These are phyloP conservation scores for Rhingia rostrata DNA, from an alignment of 2,888 invertebrate genomes.

Conservation along the genomic window DNA sequence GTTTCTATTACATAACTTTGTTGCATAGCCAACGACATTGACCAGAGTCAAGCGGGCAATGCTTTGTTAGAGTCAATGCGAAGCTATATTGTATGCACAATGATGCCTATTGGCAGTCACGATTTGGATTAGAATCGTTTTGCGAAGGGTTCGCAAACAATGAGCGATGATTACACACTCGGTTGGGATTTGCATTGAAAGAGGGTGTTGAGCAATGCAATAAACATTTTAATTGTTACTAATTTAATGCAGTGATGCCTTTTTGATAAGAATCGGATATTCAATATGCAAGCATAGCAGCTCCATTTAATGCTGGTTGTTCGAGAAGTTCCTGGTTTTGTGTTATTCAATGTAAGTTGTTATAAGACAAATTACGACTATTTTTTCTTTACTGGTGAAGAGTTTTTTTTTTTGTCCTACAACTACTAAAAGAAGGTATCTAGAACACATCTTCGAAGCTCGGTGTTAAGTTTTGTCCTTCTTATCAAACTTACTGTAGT, in stretches of 20 bases:
- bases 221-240: not conserved
- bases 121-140: conserved; percentile 48
- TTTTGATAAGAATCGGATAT: not conserved
- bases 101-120: conserved; percentile 62
- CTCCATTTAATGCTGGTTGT: not conserved
- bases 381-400: too few relatives aligned
- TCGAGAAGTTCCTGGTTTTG: not conserved
- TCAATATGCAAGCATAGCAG: not conserved
- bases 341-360: too few relatives aligned
- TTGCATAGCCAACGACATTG: conserved; percentile 27
- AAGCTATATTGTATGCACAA: conserved; percentile 35
- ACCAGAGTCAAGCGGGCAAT: not conserved
- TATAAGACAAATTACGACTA: too few relatives aligned
- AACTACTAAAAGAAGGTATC: too few relatives aligned
- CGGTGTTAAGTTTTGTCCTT: too few relatives aligned
- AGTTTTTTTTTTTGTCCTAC: too few relatives aligned
- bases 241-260: conserved; percentile 11
- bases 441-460: too few relatives aligned
- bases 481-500: too few relatives aligned
- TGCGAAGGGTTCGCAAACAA: conserved; percentile 23
- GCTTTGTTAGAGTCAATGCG: not conserved
- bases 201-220: not conserved
- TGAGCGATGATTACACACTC: conserved; percentile 1
- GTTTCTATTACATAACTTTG: conserved; percentile 29
- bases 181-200: not conserved